These are phyloP conservation scores for Laodelphax striatellus DNA, from an alignment of 1,140 invertebrate species.

Conservation along the genomic window DNA sequence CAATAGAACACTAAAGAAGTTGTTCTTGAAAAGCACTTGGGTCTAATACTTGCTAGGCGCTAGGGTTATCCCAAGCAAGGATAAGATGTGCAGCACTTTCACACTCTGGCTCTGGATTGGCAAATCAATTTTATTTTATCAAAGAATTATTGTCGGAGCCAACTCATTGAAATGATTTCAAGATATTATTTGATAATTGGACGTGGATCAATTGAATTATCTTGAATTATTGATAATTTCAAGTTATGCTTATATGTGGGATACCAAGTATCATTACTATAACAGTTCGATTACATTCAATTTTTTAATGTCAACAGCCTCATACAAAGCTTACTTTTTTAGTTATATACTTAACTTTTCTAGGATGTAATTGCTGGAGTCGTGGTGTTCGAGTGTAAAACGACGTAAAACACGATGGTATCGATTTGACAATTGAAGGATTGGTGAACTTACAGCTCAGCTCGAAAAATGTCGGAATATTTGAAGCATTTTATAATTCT, in stretches of 20 bases:
- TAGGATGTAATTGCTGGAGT: constrained; percentile 74
- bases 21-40: neutral
- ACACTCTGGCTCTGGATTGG: no score
- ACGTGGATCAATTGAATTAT: neutral
- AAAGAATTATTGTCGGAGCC: no score
- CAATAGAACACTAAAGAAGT: no score
- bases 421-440: constrained; percentile 75
- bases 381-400: constrained; percentile 62
- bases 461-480: constrained; percentile 85
- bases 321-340: no score
- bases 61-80: neutral
- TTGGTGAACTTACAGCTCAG: constrained; percentile 83
- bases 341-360: constrained; percentile 19
- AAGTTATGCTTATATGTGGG: no score
- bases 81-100: neutral
- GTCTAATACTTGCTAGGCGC: neutral
- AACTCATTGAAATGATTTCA: no score
- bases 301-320: no score
- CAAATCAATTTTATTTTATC: neutral
- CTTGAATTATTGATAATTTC: neutral
- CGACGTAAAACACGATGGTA: constrained; percentile 85
- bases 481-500: constrained; percentile 87
- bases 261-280: no score
- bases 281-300: no score
- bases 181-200: no score